A percentile compares a stretch with the other conserved stretches of the same genome.
Evolutionary conservation across 2,113 vertebrate genomes (phyloP).

Genomic region (Scortum barcoo): DNA sequence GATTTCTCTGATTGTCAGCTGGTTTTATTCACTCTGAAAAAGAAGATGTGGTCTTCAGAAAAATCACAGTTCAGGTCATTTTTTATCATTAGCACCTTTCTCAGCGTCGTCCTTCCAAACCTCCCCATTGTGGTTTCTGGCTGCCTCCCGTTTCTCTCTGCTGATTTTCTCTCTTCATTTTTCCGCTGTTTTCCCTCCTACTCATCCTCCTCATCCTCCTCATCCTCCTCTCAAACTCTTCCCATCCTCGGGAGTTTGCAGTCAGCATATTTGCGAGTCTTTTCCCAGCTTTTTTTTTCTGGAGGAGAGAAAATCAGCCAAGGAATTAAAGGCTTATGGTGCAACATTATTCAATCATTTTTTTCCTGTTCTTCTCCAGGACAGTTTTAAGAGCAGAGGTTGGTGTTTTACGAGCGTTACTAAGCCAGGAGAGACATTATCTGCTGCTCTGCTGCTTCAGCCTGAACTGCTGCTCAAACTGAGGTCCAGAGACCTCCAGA

Average conservation of each 20-base stretch:
- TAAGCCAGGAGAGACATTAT: slow-evolving; percentile 35
- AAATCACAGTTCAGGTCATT: neutral
- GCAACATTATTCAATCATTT: slow-evolving; percentile 53
- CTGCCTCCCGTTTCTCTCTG: neutral
- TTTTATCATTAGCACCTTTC: neutral
- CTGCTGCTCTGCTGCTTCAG: slow-evolving; percentile 12
- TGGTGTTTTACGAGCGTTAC: slow-evolving; percentile 7
- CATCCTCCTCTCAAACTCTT: neutral
- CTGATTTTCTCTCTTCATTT: slow-evolving; percentile 5
- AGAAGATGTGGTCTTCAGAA: neutral
- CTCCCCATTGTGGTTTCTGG: slow-evolving; percentile 25
- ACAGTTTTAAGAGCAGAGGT: slow-evolving; percentile 36
- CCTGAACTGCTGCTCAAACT: neutral
- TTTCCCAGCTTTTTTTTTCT: slow-evolving; percentile 19
- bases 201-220: too few relatives aligned
- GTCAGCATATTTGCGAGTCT: slow-evolving; percentile 53
- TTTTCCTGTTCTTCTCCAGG: slow-evolving; percentile 4
- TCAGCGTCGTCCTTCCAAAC: neutral
- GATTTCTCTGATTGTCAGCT: neutral
- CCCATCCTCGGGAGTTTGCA: slow-evolving; percentile 5
- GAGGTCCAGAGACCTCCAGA: neutral
- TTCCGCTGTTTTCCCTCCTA: slow-evolving; percentile 9
- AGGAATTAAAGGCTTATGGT: slow-evolving; percentile 47
- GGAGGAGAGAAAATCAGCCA: slow-evolving; percentile 8
- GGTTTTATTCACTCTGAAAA: neutral